A percentile compares a stretch with the other conserved stretches of the same genome.
Conservation (phyloP, 2,797 vertebrate species). For the Lithobates pipiens region DNA sequence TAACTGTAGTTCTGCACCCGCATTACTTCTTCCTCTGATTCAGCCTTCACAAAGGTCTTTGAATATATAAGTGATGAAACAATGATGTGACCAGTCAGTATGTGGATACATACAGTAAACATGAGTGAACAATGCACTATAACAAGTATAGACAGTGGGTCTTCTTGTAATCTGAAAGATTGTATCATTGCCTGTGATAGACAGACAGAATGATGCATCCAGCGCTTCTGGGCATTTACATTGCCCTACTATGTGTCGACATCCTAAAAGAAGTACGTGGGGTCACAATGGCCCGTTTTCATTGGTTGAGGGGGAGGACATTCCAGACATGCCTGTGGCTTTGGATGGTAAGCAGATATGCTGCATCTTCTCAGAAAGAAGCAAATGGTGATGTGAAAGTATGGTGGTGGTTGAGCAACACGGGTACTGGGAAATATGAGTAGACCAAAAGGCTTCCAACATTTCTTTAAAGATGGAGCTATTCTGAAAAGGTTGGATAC, state of each 20-base stretch:
- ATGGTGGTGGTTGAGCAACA: not conserved
- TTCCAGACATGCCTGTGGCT: conserved; percentile 53
- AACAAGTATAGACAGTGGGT: conserved; percentile 11
- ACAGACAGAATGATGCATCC: conserved; percentile 7
- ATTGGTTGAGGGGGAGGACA: conserved; percentile 46
- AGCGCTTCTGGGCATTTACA: not conserved
- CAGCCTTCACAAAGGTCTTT: conserved; percentile 31
- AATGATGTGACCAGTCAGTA: conserved; percentile 44
- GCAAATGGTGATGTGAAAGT: conserved; percentile 26
- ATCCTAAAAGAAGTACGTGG: not conserved
- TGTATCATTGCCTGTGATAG: conserved; percentile 1
- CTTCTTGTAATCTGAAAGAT: conserved; percentile 10
- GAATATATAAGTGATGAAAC: conserved; percentile 28
- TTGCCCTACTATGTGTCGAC: not conserved
- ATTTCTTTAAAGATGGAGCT: not conserved
- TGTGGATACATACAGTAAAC: conserved; percentile 9
- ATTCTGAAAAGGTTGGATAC: not conserved
- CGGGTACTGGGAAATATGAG: not conserved
- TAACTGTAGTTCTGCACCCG: conserved; percentile 2
- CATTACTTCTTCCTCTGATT: conserved; percentile 45
- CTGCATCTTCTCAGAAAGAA: conserved; percentile 16
- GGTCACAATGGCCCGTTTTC: conserved; percentile 48
- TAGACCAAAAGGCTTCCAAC: not conserved
- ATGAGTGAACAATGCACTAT: conserved; percentile 18
- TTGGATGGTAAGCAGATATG: conserved; percentile 36